A percentile compares a stretch with the other conserved stretches of the same genome.
Conservation (phyloP, 1,140 invertebrate genomes). For the Forficula auricularia region DNA sequence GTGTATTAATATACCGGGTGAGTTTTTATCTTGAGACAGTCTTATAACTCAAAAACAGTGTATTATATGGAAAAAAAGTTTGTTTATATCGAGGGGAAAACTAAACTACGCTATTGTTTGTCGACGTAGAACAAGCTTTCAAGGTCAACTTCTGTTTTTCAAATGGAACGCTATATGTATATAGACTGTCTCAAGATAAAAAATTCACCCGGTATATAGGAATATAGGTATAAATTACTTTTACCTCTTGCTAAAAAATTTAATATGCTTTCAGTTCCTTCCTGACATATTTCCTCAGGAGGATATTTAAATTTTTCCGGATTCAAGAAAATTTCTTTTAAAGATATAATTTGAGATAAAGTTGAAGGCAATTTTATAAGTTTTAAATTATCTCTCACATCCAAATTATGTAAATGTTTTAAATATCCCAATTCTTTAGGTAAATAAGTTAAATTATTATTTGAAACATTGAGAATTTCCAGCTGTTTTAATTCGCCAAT, state of each 20-base stretch:
- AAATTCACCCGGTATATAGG: slow-evolving; percentile 21
- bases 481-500: slow-evolving; percentile 42
- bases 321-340: slow-evolving; percentile 40
- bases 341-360: slow-evolving; percentile 35
- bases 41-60: too few species aligned
- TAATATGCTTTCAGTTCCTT: slow-evolving; percentile 44
- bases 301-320: slow-evolving; percentile 41
- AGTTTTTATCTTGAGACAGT: too few species aligned
- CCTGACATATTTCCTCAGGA: slow-evolving; percentile 32
- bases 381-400: slow-evolving; percentile 36
- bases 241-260: slow-evolving; percentile 37
- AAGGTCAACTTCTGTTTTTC: not conserved
- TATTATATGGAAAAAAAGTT: too few species aligned
- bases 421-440: slow-evolving; percentile 44
- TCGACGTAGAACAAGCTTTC: not conserved
- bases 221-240: not conserved
- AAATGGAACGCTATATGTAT: not conserved
- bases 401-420: slow-evolving; percentile 33
- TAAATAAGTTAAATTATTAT: slow-evolving; percentile 47
- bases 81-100: not conserved
- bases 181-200: not conserved
- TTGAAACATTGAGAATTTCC: slow-evolving; percentile 45
- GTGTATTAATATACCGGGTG: too few species aligned
- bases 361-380: slow-evolving; percentile 40
- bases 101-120: not conserved